Conservation (phyloP, 2,888 invertebrate species). For the Drosophila colorata region DNA sequence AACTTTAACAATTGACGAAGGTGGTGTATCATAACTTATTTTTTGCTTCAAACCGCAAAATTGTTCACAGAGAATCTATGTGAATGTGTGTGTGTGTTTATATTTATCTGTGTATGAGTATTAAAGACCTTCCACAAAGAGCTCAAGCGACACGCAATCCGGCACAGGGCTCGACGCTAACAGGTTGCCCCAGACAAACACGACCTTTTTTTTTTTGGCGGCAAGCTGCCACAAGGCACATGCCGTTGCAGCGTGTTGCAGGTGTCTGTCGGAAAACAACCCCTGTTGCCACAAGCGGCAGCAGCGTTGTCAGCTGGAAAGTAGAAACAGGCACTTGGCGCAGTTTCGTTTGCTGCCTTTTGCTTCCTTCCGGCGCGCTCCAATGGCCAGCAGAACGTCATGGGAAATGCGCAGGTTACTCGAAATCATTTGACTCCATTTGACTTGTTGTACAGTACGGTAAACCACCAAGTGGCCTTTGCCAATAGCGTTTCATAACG, state of each 20-base stretch:
- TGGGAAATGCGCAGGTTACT: conserved; percentile 60
- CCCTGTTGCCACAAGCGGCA: conserved; percentile 45
- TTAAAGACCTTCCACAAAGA: no score
- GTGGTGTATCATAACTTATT: neutral
- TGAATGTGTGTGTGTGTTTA: neutral
- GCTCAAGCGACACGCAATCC: conserved; percentile 42
- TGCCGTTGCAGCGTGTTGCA: conserved; percentile 51
- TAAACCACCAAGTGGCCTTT: conserved; percentile 64
- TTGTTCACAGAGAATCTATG: neutral
- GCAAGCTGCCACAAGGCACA: conserved; percentile 53
- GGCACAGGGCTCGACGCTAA: conserved; percentile 25
- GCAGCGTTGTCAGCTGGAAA: conserved; percentile 11
- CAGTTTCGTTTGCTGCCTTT: conserved; percentile 10
- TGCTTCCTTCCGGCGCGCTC: conserved; percentile 23
- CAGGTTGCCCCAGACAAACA: conserved; percentile 51
- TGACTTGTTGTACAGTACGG: conserved; percentile 23
- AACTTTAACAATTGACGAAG: neutral
- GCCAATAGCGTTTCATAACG: conserved; percentile 56
- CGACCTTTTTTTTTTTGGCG: conserved; percentile 55
- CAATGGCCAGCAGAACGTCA: conserved; percentile 46
- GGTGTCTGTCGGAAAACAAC: conserved; percentile 58
- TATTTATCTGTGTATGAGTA: no score
- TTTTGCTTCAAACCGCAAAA: neutral
- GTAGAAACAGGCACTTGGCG: conserved; percentile 10
- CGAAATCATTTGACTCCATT: conserved; percentile 30